These are phyloP conservation scores for Agriopis aurantiaria DNA, from an alignment of 2,888 invertebrate species.

Conservation along the genomic window DNA sequence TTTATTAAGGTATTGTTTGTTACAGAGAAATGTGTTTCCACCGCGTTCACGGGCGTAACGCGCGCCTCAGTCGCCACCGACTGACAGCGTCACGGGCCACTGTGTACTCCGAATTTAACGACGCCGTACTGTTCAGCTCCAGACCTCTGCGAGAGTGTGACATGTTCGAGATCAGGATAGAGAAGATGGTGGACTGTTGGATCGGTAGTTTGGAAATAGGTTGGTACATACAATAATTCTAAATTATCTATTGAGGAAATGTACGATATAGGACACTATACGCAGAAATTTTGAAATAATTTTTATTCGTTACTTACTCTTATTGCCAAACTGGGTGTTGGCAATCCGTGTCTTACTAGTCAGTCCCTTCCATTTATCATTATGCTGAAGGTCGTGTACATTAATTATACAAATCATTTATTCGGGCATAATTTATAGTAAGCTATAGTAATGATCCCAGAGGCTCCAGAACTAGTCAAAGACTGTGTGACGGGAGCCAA, in stretches of 20 bases:
- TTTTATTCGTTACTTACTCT: too few species aligned
- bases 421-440: too few species aligned
- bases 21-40: constrained; percentile 94
- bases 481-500: too few species aligned
- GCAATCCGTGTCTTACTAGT: too few species aligned
- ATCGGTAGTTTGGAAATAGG: constrained; percentile 96
- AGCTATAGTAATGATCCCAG: too few species aligned
- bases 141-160: constrained; percentile 95
- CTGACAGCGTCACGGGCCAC: constrained; percentile 94
- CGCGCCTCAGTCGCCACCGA: constrained; percentile 93
- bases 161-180: constrained; percentile 96
- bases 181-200: constrained; percentile 97
- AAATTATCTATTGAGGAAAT: not conserved
- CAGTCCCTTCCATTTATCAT: too few species aligned
- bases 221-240: constrained; percentile 51
- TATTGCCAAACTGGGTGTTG: too few species aligned
- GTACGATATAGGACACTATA: too few species aligned
- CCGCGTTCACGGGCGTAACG: constrained; percentile 95
- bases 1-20: constrained; percentile 13
- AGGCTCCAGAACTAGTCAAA: too few species aligned
- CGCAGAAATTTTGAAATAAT: too few species aligned
- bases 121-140: constrained; percentile 96
- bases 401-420: too few species aligned
- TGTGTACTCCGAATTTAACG: constrained; percentile 96
- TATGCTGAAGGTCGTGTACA: too few species aligned